Evolutionary conservation across 1,140 invertebrate species (phyloP), one percentile per base, ranked within the genome.

Genomic region (Conus betulinus): DNA sequence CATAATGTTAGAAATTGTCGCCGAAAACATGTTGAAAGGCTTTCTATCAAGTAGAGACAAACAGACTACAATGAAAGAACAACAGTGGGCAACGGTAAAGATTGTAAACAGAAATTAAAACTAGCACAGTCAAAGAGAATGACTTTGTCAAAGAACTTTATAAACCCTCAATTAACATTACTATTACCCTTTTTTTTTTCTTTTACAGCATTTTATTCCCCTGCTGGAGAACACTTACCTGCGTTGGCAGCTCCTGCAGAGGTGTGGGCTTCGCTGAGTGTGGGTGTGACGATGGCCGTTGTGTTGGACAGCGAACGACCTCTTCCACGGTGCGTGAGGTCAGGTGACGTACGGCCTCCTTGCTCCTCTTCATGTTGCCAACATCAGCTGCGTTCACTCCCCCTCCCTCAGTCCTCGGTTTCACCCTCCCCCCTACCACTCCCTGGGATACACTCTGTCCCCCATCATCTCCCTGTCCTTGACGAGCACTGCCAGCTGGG

Each of bases 201-300:
- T 39, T 39, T 39, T 39, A 39, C 39, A 39, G 39, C 39, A 39
- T 39, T 39, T 39, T 39, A 39, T 39, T 39, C 39, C 39, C 39
- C 39, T 39, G 39, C 39, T 39, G 39, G 39, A 39, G 1, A 27
- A 11, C 78, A 15, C 53, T 79, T 27, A 85, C 84, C 84, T 85
- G 60, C 4, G 60, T 27, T 60, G n/a, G 53, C 25, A 3, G 85
- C 39, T 25, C 74, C 85, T 25, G 85, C 17, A 27, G 55, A 67
- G 5, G 71, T 11, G 17, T 67, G 53, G 8, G 52, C 23, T 51
- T 87, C 85, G 27, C 55, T 87, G n/a, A 87, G 74, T 17, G 85
- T 87, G 23, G 84, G 84, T 3, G 84, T 76, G 11, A 85, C 84
- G 15, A 85, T 76, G 84, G 85, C 71, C 15, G 85, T 87, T 3